A percentile compares a stretch with the other conserved stretches of the same genome.
Conservation (phyloP, 2,797 vertebrate genomes). For the Phrynocephalus vlangalii region DNA sequence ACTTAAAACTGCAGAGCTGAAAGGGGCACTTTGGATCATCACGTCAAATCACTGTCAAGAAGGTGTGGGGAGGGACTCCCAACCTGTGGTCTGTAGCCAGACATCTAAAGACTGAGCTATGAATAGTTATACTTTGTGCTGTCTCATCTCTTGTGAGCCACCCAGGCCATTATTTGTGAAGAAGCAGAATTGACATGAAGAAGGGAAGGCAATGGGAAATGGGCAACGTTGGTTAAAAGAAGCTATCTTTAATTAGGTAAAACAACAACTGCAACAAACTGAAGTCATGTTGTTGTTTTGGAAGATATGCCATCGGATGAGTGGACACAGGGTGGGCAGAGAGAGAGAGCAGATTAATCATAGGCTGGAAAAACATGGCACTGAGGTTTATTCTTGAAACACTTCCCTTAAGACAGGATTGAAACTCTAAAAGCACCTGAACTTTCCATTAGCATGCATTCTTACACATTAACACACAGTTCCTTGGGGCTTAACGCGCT, state of each 20-base stretch:
- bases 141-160: too few species aligned
- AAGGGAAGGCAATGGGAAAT: too few species aligned
- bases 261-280: not conserved
- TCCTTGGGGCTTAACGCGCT: constrained; percentile 35
- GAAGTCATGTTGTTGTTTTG: not conserved
- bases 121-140: too few species aligned
- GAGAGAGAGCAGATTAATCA: not conserved
- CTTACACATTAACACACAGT: constrained; percentile 35
- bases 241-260: too few species aligned
- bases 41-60: too few species aligned
- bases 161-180: too few species aligned
- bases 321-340: not conserved
- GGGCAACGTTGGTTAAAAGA: not conserved
- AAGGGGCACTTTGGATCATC: too few species aligned
- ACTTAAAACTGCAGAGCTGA: too few species aligned
- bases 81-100: too few species aligned
- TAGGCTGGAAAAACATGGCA: constrained; percentile 32
- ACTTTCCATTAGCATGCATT: constrained; percentile 23
- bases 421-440: constrained; percentile 20
- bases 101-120: too few species aligned
- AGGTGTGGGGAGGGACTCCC: too few species aligned
- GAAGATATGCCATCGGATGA: not conserved
- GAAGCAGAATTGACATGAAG: too few species aligned
- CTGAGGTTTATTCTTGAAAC: not conserved
- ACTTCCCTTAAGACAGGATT: constrained; percentile 33